Conservation (phyloP, 2,888 invertebrate species). For the Slavum lentiscoides region DNA sequence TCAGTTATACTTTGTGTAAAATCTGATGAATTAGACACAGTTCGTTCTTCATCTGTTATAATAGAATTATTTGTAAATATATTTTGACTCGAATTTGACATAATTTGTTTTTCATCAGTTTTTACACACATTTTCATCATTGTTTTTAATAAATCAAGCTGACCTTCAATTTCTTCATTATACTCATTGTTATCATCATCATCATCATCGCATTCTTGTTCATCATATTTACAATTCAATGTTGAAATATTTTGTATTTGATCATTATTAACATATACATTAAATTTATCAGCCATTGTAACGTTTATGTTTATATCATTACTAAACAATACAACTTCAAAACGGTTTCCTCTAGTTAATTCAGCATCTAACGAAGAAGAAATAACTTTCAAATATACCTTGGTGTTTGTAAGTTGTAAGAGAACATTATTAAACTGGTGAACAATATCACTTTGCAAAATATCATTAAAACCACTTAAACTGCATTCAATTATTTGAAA, state of each 20-base stretch:
- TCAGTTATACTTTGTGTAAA: background rate
- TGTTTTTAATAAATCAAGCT: background rate
- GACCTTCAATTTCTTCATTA: background rate
- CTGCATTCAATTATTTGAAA: slow-evolving; percentile 48
- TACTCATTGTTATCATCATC: slow-evolving; percentile 3
- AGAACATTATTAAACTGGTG: slow-evolving; percentile 18
- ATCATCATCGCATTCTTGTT: background rate
- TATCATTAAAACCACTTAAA: slow-evolving; percentile 40
- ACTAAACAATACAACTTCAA: slow-evolving; percentile 42
- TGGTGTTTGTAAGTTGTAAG: slow-evolving; percentile 8
- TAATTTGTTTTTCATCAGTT: background rate
- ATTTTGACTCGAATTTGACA: background rate
- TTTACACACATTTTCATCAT: background rate
- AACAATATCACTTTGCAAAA: background rate
- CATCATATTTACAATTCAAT: slow-evolving; percentile 14
- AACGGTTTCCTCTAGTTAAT: slow-evolving; percentile 12
- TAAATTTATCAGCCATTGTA: slow-evolving; percentile 25
- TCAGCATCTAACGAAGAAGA: slow-evolving; percentile 2
- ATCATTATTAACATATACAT: background rate
- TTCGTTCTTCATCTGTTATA: slow-evolving; percentile 5
- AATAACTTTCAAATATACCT: slow-evolving; percentile 28
- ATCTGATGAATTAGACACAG: background rate
- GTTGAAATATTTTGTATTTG: slow-evolving; percentile 45
- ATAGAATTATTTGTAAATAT: background rate
- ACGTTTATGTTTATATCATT: slow-evolving; percentile 26